phyloP scores from a whole-genome alignment of 2,888 invertebrate genomes.

The Drosophila mulleri region DNA sequence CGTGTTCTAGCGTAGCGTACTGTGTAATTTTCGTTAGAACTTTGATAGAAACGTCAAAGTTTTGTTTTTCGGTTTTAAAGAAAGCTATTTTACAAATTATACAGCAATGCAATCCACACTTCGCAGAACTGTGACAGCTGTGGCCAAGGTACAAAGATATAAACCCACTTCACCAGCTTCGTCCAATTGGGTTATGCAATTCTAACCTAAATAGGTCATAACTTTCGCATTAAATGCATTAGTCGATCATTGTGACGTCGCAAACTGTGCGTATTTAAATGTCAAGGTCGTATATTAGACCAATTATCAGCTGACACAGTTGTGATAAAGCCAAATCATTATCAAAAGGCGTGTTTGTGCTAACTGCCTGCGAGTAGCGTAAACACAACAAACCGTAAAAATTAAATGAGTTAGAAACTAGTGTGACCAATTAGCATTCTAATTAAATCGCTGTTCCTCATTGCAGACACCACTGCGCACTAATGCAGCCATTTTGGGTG shows the following conservation, averaged over 20 bases:
- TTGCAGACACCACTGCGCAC: constrained; percentile 81
- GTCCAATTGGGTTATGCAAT: constrained; percentile 80
- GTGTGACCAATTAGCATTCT: constrained; percentile 38
- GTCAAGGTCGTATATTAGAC: constrained; percentile 56
- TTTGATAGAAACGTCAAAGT: constrained; percentile 58
- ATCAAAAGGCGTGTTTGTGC: constrained; percentile 28
- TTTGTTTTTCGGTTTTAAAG: constrained; percentile 32
- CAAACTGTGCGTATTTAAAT: constrained; percentile 32
- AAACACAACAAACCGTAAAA: constrained; percentile 55
- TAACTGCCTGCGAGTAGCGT: constrained; percentile 47
- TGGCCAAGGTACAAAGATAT: constrained; percentile 72
- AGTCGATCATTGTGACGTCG: constrained; percentile 25
- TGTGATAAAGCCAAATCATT: constrained; percentile 34
- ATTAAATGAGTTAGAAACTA: neutral
- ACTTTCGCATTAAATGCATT: constrained; percentile 42
- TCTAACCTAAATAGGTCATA: constrained; percentile 69
- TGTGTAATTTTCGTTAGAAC: constrained; percentile 43
- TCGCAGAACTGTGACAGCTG: constrained; percentile 66
- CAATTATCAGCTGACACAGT: constrained; percentile 57
- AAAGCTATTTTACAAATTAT: constrained; percentile 25
- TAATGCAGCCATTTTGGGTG: constrained; percentile 84
- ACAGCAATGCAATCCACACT: constrained; percentile 80
- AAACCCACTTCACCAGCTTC: constrained; percentile 12
- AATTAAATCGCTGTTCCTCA: constrained; percentile 7
- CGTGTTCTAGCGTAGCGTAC: constrained; percentile 43